Base-by-base conservation (phyloP, 64 coral and sea anemone genomes). In the Pocillopora damicornis region DNA sequence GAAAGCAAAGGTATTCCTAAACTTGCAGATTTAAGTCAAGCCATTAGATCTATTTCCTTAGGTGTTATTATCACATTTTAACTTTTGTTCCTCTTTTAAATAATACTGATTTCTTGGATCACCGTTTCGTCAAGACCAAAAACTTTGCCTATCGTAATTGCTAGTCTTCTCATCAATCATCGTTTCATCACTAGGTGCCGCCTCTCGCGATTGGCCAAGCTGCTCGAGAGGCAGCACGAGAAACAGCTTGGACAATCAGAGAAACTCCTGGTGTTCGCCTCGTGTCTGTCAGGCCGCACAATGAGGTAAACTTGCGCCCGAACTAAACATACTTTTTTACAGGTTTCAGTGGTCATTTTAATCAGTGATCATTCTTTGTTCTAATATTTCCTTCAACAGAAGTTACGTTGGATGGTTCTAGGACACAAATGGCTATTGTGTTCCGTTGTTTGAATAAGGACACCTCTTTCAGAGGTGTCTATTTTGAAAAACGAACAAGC, bases 191-290 rank as follows among this genome's bases (percentile, higher is more conserved):
- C 4, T 0, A 85, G 81, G 37, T 72, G 7, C 81, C 65, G 15
- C 64, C 81, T 10, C 81, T 85, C n/a, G 82, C 77, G 65, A 79
- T 62, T 56, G 90, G 90, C 57, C 60, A 71, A 8, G 83, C 58
- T 25, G 66, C 90, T 62, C 75, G 79, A 36, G 90, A 91, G 26
- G 76, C 90, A 60, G 10, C 74, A 18, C 90, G 90, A 16, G 90
- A 91, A 77, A 79, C 83, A 38, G 85, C 64, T 18, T 91, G 90
- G 90, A 86, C 85, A 74, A 87, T 86, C 12, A 80, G 18, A 15
- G 83, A 87, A 61, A 74, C 62, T 13, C 82, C 90, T n/a, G 90
- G 90, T 60, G 90, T 91, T 15, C 90, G 74, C 13, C 72, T 91
- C n/a, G 76, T 91, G 7, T 79, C 82, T 67, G 90, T 91, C 17